Percentiles rank a stretch among this genome's conserved stretches.
Conservation (phyloP, 2,888 invertebrate genomes). For the Terebella lapidaria region DNA sequence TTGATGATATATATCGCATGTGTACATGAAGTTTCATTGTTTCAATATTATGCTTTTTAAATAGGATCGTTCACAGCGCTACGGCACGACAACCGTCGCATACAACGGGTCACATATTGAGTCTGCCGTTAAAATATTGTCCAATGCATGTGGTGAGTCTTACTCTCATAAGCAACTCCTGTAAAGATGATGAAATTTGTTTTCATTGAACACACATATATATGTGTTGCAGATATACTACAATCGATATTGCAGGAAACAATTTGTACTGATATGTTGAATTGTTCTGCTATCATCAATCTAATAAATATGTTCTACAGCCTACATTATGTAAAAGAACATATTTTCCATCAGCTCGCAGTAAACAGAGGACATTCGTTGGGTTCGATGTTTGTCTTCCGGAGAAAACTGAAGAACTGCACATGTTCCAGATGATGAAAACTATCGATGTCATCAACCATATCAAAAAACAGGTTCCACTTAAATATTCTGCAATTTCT, state of each 20-base stretch:
- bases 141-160: slow-evolving; percentile 1
- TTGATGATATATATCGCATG: too few relatives aligned
- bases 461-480: slow-evolving; percentile 2
- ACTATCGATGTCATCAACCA: slow-evolving; percentile 4
- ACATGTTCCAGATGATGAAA: slow-evolving; percentile 7
- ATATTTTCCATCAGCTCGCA: not conserved
- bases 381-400: not conserved
- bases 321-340: too few relatives aligned
- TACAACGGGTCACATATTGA: slow-evolving; percentile 4
- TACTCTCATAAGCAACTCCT: not conserved
- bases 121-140: slow-evolving; percentile 5
- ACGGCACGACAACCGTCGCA: slow-evolving; percentile 2
- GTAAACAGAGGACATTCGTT: slow-evolving; percentile 1
- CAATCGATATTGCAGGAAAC: too few relatives aligned
- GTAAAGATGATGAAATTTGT: too few relatives aligned
- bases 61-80: not conserved
- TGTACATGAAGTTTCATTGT: too few relatives aligned
- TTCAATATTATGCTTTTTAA: too few relatives aligned
- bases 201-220: too few relatives aligned
- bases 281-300: too few relatives aligned
- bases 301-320: too few relatives aligned
- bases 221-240: too few relatives aligned
- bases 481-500: not conserved
- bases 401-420: not conserved
- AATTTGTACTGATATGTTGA: too few relatives aligned